Evolutionary conservation across 30 jellyfish, hydroid and myxozoan genomes (phyloP).

Genomic region (Phacellophora camtschatica): DNA sequence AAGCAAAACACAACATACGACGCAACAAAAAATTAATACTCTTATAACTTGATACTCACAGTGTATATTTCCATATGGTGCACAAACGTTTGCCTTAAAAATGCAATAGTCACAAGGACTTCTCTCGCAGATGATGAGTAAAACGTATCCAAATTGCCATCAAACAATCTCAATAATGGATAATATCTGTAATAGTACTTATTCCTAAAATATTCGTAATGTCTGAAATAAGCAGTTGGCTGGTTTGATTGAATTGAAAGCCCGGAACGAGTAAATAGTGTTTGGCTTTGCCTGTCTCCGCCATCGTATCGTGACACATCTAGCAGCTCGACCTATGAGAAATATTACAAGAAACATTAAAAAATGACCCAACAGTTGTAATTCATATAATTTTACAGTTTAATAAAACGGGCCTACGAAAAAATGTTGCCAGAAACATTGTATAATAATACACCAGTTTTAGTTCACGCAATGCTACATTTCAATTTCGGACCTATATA

Average conservation of each 20-base stretch:
- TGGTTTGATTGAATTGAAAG: constrained; percentile 19
- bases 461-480: too few species aligned
- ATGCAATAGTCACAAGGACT: background rate
- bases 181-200: constrained; percentile 5
- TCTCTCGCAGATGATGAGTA: constrained; percentile 39
- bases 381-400: too few species aligned
- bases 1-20: background rate
- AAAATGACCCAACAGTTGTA: too few species aligned
- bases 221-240: constrained; percentile 21
- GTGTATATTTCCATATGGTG: constrained; percentile 56
- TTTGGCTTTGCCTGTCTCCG: constrained; percentile 10
- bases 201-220: background rate
- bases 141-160: constrained; percentile 27
- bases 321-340: constrained; percentile 22
- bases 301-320: constrained; percentile 29
- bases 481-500: too few species aligned
- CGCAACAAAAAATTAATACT: too few species aligned
- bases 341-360: background rate
- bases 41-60: too few species aligned
- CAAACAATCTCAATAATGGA: constrained; percentile 14
- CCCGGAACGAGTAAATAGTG: constrained; percentile 38
- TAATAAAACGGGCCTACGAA: too few species aligned
- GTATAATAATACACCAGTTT: too few species aligned
- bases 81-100: constrained; percentile 1
- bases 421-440: too few species aligned